These are phyloP conservation scores for Drosophila mimica DNA, from an alignment of 2,888 invertebrate genomes.

Conservation along the genomic window DNA sequence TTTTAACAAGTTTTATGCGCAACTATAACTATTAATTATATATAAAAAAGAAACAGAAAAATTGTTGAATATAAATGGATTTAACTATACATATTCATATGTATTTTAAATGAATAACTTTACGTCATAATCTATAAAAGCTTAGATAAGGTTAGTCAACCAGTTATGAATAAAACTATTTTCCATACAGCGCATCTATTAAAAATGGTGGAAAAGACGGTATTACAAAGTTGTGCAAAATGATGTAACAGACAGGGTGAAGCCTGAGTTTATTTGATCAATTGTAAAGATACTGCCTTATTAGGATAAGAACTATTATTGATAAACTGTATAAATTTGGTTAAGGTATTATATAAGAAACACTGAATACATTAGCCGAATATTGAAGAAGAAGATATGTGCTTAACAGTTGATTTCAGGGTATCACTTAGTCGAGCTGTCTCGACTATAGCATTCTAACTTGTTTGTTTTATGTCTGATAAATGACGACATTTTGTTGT, in stretches of 20 bases:
- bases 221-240: not conserved
- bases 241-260: not conserved
- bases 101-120: constrained; percentile 13
- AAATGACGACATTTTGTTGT: constrained; percentile 49
- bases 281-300: not conserved
- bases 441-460: not conserved
- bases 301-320: not conserved
- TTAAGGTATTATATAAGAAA: not conserved
- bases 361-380: not conserved
- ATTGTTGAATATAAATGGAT: not conserved
- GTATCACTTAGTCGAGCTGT: not conserved
- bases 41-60: not conserved
- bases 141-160: constrained; percentile 20
- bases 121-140: constrained; percentile 29
- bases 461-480: constrained; percentile 6
- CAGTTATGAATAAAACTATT: constrained; percentile 18
- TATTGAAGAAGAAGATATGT: not conserved
- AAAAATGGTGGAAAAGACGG: not conserved
- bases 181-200: not conserved
- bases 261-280: not conserved
- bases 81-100: constrained; percentile 2
- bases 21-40: not conserved
- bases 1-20: not conserved
- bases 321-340: not conserved
- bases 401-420: not conserved